Evolutionary conservation across 2,888 invertebrate genomes (phyloP), one percentile per base, ranked within the genome.

Genomic region (Dryadula phaetusa): DNA sequence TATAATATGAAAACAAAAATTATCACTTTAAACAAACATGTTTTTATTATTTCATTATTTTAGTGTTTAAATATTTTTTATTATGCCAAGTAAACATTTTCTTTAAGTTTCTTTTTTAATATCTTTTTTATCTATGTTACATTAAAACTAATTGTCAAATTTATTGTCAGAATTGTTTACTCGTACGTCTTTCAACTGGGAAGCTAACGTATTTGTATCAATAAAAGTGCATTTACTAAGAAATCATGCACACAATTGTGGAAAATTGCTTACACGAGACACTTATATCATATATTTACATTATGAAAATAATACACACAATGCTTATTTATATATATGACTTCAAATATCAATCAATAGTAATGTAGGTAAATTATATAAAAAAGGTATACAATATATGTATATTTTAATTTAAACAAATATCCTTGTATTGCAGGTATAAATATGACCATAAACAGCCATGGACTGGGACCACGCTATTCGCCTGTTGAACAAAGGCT

Each of bases 371-470:
- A 8, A 32, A 16, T 28, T 8, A 16, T 32, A 16, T 32, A 25
- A 18, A 25, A n/a, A 52, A 8, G 8, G 16, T 28, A 8, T 10
- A 12, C 12, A 6, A 37, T 16, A 20, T n/a, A 22, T 22, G 8
- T 22, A 5, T 6, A n/a, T 40, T 16, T 37, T 53, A 14, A 0
- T 28, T 44, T 25, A 18, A 7, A 28, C 20, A 18, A 34, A 7
- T 22, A 7, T 8, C 37, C 46, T 46, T 32, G 18, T 20, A 40
- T 90, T 92, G 47, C 88, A 93, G 93, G 93, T 68, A 85, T 95
- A 79, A 94, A 95, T 78, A 94, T 95, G 94, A 94, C 94, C 60
- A 93, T 95, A 78, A 93, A 93, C 81, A 83, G 86, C 72, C 81
- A 84, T 70, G 84, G 80, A 71, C 80, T 88, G 46, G 88, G 87